Percentiles rank a stretch among this genome's conserved stretches.
Conservation (phyloP, 1,140 invertebrate genomes). For the Manduca sexta region DNA sequence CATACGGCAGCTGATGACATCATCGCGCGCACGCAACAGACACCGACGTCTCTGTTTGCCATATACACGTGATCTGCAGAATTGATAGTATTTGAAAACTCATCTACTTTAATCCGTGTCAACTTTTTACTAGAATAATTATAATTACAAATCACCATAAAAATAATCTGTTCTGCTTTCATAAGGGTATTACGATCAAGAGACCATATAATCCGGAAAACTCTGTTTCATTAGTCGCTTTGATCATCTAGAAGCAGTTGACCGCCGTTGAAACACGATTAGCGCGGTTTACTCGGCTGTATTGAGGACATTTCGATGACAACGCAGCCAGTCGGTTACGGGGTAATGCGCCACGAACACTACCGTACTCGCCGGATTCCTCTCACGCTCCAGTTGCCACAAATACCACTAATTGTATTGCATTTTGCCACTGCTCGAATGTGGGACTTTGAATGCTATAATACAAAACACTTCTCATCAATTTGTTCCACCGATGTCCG, state of each 20-base stretch:
- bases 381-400: conserved; percentile 67
- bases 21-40: conserved; percentile 18
- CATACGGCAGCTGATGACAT: conserved; percentile 40
- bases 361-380: conserved; percentile 51
- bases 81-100: conserved; percentile 12
- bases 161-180: no score
- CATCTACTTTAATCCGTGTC: no score
- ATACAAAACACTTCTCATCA: not conserved
- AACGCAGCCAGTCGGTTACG: conserved; percentile 43
- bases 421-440: conserved; percentile 44
- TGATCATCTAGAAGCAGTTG: not conserved
- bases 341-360: conserved; percentile 46
- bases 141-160: no score
- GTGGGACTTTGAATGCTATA: conserved; percentile 14
- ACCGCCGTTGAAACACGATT: conserved; percentile 7
- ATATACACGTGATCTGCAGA: conserved; percentile 30
- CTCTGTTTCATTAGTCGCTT: no score
- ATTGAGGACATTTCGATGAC: conserved; percentile 35
- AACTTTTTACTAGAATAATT: no score
- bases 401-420: conserved; percentile 63
- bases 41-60: conserved; percentile 23
- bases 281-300: conserved; percentile 5
- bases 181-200: no score
- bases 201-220: no score
- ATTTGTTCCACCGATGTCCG: not conserved